Percentiles rank a stretch among this genome's conserved stretches.
phyloP scores from a whole-genome alignment of 2,888 invertebrate species.

The Melieria crassipennis region DNA sequence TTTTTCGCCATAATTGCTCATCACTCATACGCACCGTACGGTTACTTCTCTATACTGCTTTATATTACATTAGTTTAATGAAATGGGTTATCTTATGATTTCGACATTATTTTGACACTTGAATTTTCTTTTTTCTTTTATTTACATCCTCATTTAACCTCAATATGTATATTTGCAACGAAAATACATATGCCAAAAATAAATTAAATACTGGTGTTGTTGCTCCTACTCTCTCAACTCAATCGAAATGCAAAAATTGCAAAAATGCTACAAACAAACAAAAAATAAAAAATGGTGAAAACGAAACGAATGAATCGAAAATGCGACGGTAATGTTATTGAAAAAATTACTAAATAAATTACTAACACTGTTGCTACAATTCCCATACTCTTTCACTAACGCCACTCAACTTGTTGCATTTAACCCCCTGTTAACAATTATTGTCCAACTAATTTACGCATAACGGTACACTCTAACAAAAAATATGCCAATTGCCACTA shows the following conservation, averaged over 20 bases:
- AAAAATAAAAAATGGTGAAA: constrained; percentile 11
- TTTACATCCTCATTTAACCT: constrained; percentile 47
- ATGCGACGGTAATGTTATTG: constrained; percentile 31
- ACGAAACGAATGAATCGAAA: constrained; percentile 17
- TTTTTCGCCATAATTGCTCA: too few species aligned
- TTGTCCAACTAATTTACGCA: too few species aligned
- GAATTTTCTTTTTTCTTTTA: constrained; percentile 58
- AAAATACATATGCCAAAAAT: constrained; percentile 11
- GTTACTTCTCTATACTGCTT: background rate
- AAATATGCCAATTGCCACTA: too few species aligned
- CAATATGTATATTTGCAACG: constrained; percentile 22
- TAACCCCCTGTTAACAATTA: too few species aligned
- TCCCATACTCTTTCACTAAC: background rate
- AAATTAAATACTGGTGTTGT: constrained; percentile 58
- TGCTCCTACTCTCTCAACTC: constrained; percentile 46
- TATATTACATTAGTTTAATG: too few species aligned
- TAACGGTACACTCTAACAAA: too few species aligned
- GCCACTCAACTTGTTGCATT: too few species aligned
- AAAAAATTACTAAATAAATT: background rate
- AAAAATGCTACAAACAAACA: constrained; percentile 31
- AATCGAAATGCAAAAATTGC: constrained; percentile 49
- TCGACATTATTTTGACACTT: constrained; percentile 38
- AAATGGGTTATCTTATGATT: constrained; percentile 17
- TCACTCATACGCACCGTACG: too few species aligned
- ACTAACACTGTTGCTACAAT: background rate